Percentiles rank a stretch among this genome's conserved stretches.
These are phyloP conservation scores for Anticlea derivata DNA, from an alignment of 2,888 invertebrate genomes.

Conservation along the genomic window DNA sequence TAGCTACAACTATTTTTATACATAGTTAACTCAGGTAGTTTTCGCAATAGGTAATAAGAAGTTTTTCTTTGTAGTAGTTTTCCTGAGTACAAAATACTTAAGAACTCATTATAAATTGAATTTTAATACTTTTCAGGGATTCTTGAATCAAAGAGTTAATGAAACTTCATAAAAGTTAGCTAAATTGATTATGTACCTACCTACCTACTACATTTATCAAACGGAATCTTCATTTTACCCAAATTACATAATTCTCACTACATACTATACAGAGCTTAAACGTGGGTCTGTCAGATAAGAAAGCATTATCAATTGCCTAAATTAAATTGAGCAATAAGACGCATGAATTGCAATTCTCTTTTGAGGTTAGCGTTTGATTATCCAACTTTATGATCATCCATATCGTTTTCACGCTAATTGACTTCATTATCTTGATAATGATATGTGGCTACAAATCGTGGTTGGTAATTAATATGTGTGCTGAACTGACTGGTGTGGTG, in stretches of 20 bases:
- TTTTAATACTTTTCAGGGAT: no score
- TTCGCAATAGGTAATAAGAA: no score
- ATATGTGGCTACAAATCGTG: background rate
- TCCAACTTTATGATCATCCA: background rate
- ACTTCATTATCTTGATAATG: background rate
- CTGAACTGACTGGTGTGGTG: background rate
- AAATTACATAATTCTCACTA: background rate
- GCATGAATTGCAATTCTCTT: background rate
- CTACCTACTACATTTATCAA: slow-evolving; percentile 1
- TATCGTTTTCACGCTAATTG: slow-evolving; percentile 3
- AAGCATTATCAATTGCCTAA: background rate
- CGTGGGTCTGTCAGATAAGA: background rate
- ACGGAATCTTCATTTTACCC: background rate
- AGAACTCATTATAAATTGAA: no score
- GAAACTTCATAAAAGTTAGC: no score
- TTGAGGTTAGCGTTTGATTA: background rate
- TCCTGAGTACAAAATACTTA: no score
- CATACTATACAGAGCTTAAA: no score
- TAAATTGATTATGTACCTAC: no score
- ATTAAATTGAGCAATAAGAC: background rate
- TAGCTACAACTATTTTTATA: no score
- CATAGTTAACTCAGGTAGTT: no score
- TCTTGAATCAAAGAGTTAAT: no score
- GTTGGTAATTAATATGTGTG: background rate
- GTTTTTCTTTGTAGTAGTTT: no score